phyloP scores from a whole-genome alignment of 2,113 vertebrate genomes.

The Pyrgilauda ruficollis region DNA sequence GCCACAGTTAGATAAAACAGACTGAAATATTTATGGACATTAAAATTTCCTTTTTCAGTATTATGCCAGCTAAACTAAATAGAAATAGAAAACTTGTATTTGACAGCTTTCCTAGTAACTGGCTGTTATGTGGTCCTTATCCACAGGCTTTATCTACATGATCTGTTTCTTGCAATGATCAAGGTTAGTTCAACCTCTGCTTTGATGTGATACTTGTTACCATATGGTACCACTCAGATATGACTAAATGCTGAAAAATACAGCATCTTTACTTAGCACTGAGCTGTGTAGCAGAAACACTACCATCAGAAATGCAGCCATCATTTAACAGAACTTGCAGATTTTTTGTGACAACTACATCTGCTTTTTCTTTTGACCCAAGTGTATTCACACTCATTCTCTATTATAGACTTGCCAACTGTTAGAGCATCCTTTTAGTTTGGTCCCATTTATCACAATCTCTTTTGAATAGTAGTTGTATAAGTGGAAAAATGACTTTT shows the following conservation, averaged over 20 bases:
- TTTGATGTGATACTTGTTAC: not conserved
- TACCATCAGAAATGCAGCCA: not conserved
- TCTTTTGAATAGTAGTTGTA: not conserved
- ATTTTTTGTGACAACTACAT: not conserved
- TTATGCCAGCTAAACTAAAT: not conserved
- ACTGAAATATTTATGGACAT: not conserved
- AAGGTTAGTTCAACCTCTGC: not conserved
- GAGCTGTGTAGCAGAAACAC: not conserved
- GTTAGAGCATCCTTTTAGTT: not conserved
- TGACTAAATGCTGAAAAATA: not conserved
- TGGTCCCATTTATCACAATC: not conserved
- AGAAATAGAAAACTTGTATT: not conserved
- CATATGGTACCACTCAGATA: not conserved
- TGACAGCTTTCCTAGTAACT: not conserved
- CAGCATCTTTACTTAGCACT: not conserved
- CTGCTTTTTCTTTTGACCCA: constrained; percentile 12
- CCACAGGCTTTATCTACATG: not conserved
- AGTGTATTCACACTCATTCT: not conserved
- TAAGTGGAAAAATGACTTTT: not conserved
- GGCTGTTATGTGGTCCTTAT: not conserved
- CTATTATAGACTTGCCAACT: not conserved
- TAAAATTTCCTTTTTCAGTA: not conserved
- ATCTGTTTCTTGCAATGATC: not conserved
- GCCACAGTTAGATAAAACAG: not conserved
- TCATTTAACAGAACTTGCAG: constrained; percentile 1